These are phyloP conservation scores for Cephus cinctus DNA, from an alignment of 1,140 invertebrate genomes.

Conservation along the genomic window DNA sequence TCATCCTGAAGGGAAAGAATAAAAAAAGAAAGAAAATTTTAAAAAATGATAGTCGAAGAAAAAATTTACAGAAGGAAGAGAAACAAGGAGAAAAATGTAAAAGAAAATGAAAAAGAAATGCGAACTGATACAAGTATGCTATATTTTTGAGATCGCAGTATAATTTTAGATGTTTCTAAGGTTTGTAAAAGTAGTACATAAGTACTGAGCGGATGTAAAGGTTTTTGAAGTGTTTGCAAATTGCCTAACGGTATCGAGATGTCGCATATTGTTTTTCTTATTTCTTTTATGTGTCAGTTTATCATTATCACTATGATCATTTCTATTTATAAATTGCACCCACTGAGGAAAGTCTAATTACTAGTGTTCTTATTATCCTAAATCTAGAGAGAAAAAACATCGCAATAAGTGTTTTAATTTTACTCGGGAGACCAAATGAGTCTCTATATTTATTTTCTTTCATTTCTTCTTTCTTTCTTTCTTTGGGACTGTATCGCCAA, in stretches of 20 bases:
- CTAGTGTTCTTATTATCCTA: no score
- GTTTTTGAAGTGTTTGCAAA: no score
- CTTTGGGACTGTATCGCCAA: neutral
- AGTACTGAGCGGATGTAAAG: conserved; percentile 21
- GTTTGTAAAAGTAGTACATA: conserved; percentile 50
- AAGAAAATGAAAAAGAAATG: conserved; percentile 19
- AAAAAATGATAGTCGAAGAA: neutral
- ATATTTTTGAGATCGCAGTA: conserved; percentile 55
- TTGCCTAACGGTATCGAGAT: no score
- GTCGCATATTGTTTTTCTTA: no score
- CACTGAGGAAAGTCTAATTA: no score
- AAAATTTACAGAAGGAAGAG: conserved; percentile 4
- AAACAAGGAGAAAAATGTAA: conserved; percentile 18
- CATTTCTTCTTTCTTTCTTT: neutral
- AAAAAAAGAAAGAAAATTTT: conserved; percentile 10
- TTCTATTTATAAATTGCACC: no score
- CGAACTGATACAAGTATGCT: conserved; percentile 41
- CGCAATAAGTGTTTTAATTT: no score
- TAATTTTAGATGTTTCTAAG: conserved; percentile 54
- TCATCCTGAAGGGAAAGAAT: no score
- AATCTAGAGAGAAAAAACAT: no score
- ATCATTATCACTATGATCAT: no score
- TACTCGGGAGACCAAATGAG: conserved; percentile 8
- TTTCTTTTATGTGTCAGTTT: no score
- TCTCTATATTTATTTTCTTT: conserved; percentile 4